Conservation (phyloP, 2,888 invertebrate genomes). For the Baronia brevicornis region DNA sequence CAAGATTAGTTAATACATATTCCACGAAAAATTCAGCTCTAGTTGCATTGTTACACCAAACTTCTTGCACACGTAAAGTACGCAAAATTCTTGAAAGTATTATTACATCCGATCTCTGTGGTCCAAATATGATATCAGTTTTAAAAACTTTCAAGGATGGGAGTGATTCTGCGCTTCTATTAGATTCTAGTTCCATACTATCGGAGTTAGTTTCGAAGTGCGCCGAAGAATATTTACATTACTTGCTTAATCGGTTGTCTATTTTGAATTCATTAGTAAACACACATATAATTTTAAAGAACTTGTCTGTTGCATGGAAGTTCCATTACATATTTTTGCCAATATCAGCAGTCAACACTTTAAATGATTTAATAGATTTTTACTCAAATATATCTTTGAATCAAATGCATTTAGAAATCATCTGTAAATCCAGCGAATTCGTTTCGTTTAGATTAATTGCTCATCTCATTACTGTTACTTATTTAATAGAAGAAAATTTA, state of each 20-base stretch:
- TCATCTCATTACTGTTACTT: slow-evolving; percentile 27
- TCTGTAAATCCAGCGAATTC: slow-evolving; percentile 44
- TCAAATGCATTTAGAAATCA: slow-evolving; percentile 22
- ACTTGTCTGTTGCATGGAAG: slow-evolving; percentile 60
- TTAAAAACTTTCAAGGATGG: slow-evolving; percentile 46
- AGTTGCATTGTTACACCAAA: slow-evolving; percentile 39
- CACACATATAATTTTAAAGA: slow-evolving; percentile 48
- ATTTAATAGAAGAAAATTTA: slow-evolving; percentile 20
- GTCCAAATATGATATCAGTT: slow-evolving; percentile 25
- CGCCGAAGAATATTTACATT: slow-evolving; percentile 53
- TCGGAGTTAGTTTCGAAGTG: slow-evolving; percentile 47
- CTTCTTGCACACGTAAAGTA: slow-evolving; percentile 46
- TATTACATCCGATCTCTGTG: slow-evolving; percentile 26
- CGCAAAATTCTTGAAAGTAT: slow-evolving; percentile 48
- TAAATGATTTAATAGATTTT: slow-evolving; percentile 51
- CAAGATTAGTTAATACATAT: slow-evolving; percentile 36
- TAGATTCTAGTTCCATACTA: slow-evolving; percentile 43
- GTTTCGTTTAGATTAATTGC: slow-evolving; percentile 45
- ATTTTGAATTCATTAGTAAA: slow-evolving; percentile 50
- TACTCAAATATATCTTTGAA: slow-evolving; percentile 26
- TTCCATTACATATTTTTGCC: slow-evolving; percentile 63
- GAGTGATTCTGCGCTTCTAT: slow-evolving; percentile 40
- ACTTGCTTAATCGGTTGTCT: slow-evolving; percentile 39
- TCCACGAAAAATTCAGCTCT: slow-evolving; percentile 34
- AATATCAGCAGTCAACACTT: slow-evolving; percentile 48